Evolutionary conservation across 2,113 vertebrate species (phyloP), one percentile per base, ranked within the genome.

Genomic region (Falco punctatus): DNA sequence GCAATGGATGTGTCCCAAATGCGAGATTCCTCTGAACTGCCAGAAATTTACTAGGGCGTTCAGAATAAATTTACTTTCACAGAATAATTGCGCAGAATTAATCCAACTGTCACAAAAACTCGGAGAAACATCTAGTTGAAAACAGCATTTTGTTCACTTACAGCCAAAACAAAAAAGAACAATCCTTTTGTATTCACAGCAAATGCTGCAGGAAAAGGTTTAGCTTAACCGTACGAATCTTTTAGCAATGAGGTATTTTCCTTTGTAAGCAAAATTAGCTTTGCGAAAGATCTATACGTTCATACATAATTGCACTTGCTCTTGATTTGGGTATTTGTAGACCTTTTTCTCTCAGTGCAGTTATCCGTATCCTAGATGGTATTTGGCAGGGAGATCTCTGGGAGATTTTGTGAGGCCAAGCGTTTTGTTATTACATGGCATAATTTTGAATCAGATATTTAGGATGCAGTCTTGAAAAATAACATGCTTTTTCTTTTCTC

Each of bases 201-300:
- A 90, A 70, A 24, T 71, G 86, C 98, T 94, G 97, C 98, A 98
- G 98, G 96, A 97, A 81, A 22, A 97, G 88, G 98, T 98, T 98
- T 93, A 97, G 99, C 99, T 98, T 97, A 96, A 97, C 95, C 96
- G 81, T 87, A 97, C 98, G 98, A 66, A 98, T 98, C 97, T 96
- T 91, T 98, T 97, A 97, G 97, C 98, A 98, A 59, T 13, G 91
- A 55, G 89, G 74, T 79, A 82, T 98, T 98, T 98, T 78, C 97
- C 97, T 97, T 86, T 98, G 98, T 98, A 98, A 98, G 98, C 98
- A 99, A 98, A 98, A 97, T 91, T 11, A 78, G 86, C 89, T 92
- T 70, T 91, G 64, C 6, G 24, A 70, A 86, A 52, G 66, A 71
- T 71, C 88, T 86, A 27, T 92, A 62, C 9, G 3, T 85, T 70